Percentiles rank a stretch among this genome's conserved stretches.
Evolutionary conservation across 2,888 invertebrate species (phyloP).

Genomic region (Acanthosepion pharaonis): DNA sequence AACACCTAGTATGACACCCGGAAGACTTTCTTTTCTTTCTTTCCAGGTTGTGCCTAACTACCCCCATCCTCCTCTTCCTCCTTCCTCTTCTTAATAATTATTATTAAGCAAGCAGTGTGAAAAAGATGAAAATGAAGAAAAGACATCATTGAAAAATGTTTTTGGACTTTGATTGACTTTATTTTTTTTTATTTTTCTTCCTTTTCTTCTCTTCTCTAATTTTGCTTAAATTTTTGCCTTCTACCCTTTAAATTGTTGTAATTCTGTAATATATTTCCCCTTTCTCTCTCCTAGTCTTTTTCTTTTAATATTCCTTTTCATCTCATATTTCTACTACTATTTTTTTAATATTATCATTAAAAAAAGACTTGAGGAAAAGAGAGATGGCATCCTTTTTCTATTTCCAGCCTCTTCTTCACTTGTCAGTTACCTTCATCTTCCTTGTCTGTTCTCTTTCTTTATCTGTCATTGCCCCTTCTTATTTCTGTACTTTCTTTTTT

Average conservation of each 20-base stretch:
- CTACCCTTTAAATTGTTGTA: no score
- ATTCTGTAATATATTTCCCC: background rate
- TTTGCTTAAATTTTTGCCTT: no score
- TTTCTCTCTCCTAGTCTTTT: background rate
- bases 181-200: background rate
- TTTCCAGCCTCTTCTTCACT: background rate
- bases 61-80: constrained; percentile 41
- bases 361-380: background rate
- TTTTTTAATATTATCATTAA: background rate
- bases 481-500: background rate
- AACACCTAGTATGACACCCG: constrained; percentile 37
- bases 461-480: constrained; percentile 52
- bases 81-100: background rate
- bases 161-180: background rate
- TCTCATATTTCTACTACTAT: background rate
- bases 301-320: background rate
- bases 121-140: background rate
- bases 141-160: background rate
- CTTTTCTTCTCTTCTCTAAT: background rate
- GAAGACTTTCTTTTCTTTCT: constrained; percentile 17
- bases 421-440: background rate
- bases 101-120: background rate
- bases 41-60: background rate
- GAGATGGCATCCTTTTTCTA: background rate
- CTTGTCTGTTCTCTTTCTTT: constrained; percentile 71